Base-by-base conservation (phyloP, 2,888 invertebrate species). In the Diabrotica balteata region DNA sequence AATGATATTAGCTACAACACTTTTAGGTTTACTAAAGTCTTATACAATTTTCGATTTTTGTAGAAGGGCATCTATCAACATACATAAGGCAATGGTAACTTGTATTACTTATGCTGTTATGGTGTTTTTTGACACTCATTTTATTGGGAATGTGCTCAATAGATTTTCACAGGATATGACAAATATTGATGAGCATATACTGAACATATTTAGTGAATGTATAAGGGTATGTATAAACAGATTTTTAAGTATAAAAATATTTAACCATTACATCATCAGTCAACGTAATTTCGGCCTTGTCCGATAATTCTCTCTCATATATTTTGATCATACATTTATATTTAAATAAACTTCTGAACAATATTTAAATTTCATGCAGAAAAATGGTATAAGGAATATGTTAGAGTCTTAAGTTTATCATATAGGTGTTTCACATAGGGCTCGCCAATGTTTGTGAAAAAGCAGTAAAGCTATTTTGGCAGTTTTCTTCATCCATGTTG, bases 21-120 rank as follows among this genome's bases (percentile, higher is more conserved):
- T 67, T 50, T 60, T 73, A 17, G 68, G 67, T 44, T 60, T 75
- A 43, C 59, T 67, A 7, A 66, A 74, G 66, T 66, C 71, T 3
- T 75, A 71, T 53, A 52, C 93, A 91, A 0, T 92, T 91, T 71
- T 84, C 92, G 63, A 93, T 94, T 85, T 91, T 91, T 2, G 94
- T 93, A 59, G 90, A 92, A n/a, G 88, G 95, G 86, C 86, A 94
- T 80, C 80, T 0, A 74, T 77, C 7, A 79, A 76, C 22, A 52
- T 79, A 4, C 80, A 80, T 69, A 77, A 77, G 66, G 68, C 72
- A 8, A 79, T 79, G 77, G 72, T 75, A 6, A 52, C 53, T 3
- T 73, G 72, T 44, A 73, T 80, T 8, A 68, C 78, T 0, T 73
- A 75, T 61, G 79, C 78, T 5, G 71, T 76, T 0, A 80, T 80